These are phyloP conservation scores for Euphydryas editha DNA, from an alignment of 2,888 invertebrate species.

Conservation along the genomic window DNA sequence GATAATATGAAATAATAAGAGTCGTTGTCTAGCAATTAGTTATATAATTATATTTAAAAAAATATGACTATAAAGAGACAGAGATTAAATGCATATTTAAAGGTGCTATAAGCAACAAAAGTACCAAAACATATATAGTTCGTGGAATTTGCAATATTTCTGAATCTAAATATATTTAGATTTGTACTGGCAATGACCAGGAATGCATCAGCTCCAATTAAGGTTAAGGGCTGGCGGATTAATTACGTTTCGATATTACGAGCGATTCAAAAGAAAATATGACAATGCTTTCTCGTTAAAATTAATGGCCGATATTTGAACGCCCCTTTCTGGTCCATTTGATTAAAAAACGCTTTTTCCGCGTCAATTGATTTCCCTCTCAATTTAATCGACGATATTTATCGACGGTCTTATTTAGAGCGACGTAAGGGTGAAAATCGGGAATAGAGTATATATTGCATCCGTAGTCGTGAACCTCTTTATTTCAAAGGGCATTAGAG, in stretches of 20 bases:
- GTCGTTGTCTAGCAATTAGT: too few relatives aligned
- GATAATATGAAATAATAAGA: too few relatives aligned
- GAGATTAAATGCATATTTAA: too few relatives aligned
- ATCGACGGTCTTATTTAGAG: conserved; percentile 2
- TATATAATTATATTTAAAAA: too few relatives aligned
- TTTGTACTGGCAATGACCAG: conserved; percentile 1
- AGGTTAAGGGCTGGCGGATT: conserved; percentile 42
- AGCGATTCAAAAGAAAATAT: conserved; percentile 74
- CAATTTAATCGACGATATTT: conserved; percentile 46
- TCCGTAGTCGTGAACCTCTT: conserved; percentile 6
- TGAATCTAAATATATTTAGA: conserved; percentile 1
- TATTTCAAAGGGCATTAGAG: conserved; percentile 11
- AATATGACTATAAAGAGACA: too few relatives aligned
- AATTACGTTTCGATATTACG: conserved; percentile 46
- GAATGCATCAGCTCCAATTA: conserved; percentile 43
- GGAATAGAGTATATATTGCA: conserved; percentile 1
- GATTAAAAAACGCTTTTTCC: conserved; percentile 74
- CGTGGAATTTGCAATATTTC: background rate
- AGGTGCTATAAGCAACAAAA: too few relatives aligned
- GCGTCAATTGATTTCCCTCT: conserved; percentile 73
- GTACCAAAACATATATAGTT: background rate
- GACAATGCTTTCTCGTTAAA: conserved; percentile 77
- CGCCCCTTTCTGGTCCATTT: conserved; percentile 73
- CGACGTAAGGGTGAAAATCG: background rate
- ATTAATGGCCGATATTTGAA: conserved; percentile 71